A percentile compares a stretch with the other conserved stretches of the same genome.
Conservation (phyloP, 2,113 vertebrate species). For the Ptyas mucosa region DNA sequence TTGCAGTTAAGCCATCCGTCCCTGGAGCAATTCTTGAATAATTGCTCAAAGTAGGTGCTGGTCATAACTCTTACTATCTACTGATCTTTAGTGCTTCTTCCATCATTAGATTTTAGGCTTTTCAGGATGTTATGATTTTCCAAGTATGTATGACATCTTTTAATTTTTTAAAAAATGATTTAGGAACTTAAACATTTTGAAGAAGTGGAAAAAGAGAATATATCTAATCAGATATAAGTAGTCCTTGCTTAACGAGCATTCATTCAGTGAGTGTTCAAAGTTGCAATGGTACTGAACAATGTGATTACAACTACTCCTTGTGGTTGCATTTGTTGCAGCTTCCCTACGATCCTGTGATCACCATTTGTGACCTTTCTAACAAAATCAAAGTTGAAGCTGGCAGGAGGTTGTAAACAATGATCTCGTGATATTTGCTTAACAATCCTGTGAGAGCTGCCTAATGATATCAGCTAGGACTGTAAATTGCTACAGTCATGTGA, state of each 20-base stretch:
- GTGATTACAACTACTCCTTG: neutral
- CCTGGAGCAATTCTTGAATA: too few relatives aligned
- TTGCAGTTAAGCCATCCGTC: too few relatives aligned
- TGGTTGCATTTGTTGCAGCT: neutral
- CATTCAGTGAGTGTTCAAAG: neutral
- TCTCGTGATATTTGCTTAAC: neutral
- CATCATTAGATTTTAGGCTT: neutral
- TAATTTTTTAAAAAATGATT: neutral
- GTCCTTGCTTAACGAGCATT: neutral
- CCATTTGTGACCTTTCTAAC: neutral
- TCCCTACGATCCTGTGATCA: neutral
- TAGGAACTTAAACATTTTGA: neutral
- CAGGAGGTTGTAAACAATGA: neutral
- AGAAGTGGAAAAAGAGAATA: neutral
- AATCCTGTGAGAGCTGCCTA: neutral
- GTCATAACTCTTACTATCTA: neutral
- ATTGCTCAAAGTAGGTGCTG: neutral
- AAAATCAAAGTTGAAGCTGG: neutral
- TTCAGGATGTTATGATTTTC: neutral
- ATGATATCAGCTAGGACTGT: neutral
- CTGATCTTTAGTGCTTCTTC: neutral
- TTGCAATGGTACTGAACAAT: neutral
- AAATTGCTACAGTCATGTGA: neutral
- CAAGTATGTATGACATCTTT: neutral
- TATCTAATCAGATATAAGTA: neutral